Conservation (phyloP, 1,140 invertebrate species). For the Anoplophora glabripennis region DNA sequence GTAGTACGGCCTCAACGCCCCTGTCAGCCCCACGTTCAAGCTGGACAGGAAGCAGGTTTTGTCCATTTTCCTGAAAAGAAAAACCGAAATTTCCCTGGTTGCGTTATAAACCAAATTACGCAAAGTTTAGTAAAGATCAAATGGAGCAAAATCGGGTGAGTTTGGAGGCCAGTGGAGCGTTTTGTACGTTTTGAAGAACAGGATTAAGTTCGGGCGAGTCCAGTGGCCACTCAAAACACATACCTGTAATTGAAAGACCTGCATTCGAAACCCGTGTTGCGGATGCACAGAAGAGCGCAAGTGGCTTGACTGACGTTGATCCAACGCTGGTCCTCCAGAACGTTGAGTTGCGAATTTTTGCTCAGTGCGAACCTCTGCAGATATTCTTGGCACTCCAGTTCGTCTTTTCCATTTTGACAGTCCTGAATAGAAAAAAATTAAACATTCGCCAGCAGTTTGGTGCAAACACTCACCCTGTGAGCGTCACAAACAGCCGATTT, state of each 20-base stretch:
- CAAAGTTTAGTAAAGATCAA: too few relatives aligned
- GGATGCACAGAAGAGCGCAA: constrained; percentile 59
- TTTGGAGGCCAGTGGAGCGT: too few relatives aligned
- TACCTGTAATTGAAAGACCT: constrained; percentile 63
- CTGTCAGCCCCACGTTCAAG: constrained; percentile 58
- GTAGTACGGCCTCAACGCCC: constrained; percentile 49
- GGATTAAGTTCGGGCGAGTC: background rate
- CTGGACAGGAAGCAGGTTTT: constrained; percentile 59
- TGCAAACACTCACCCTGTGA: constrained; percentile 43
- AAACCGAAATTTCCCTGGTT: too few relatives aligned
- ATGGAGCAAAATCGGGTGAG: too few relatives aligned
- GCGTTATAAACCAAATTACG: too few relatives aligned
- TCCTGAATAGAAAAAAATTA: constrained; percentile 47
- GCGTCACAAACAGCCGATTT: constrained; percentile 68
- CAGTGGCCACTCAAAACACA: constrained; percentile 16
- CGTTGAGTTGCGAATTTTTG: constrained; percentile 48
- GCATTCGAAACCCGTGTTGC: constrained; percentile 58
- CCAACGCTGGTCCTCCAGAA: constrained; percentile 59
- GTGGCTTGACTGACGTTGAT: constrained; percentile 55
- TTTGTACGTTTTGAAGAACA: background rate
- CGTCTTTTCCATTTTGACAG: constrained; percentile 64
- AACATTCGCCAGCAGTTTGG: background rate
- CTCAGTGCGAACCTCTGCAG: constrained; percentile 43
- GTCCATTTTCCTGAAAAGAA: constrained; percentile 49
- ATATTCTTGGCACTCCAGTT: constrained; percentile 48